Base-by-base conservation (phyloP, 1,140 invertebrate species). In the Neomicropteryx cornuta region DNA sequence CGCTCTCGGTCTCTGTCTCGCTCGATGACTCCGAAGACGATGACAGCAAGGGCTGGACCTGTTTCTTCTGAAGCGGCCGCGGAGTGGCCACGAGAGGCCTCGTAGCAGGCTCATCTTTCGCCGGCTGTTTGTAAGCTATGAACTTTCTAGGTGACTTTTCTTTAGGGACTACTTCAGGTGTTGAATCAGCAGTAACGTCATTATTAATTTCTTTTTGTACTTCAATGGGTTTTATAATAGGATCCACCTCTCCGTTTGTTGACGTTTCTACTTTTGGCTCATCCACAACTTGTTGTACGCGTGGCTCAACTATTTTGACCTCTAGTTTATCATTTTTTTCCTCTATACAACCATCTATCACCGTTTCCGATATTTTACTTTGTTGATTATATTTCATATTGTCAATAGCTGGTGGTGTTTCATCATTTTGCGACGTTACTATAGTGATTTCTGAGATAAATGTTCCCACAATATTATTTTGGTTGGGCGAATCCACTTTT, bases 11-110 rank as follows among this genome's bases (percentile, higher is more conserved):
- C 18, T 59, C 57, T 39, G 61, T 59, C 32, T 59, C 55, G 18
- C 56, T 57, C 22, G 61, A 58, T 5, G 52, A 46, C 31, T 65
- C 62, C 16, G 65, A 68, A 21, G 59, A 60, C 4, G 60, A 57
- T 8, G 59, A 60, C 45, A 51, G 55, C n/a, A 59, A 55, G n/a
- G 58, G 41, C 47, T 56, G 61, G 31, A 52, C 55, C 37, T 44
- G 44, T 49, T 56, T 63, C 47, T 73, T 75, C 58, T 69, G 71
- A 14, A 75, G 51, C 4, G 72, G 72, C 40, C 70, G 62, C 13
- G 72, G 72, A 24, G 70, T 74, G 14, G 72, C 72, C 44, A 72
- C 69, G 18, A 75, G 49, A 2, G 67, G 63, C 47, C 62, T 68
- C 3, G 60, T 48, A 21, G 71, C 61, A 38, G 63, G 56, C 57